Base-by-base conservation (phyloP, 2,113 vertebrate species). In the Coreoperca whiteheadi region DNA sequence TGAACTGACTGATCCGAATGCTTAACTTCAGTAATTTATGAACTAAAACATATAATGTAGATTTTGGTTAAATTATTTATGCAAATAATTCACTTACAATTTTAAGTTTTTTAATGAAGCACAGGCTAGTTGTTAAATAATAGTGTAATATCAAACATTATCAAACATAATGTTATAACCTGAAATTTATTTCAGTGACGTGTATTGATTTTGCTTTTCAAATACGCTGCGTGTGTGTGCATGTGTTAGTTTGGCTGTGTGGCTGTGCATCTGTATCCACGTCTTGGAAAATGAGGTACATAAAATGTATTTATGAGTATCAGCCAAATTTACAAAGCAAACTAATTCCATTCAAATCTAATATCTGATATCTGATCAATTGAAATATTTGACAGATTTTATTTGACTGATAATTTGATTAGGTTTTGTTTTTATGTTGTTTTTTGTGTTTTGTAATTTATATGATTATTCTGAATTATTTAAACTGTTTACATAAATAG, bases 181-280 rank as follows among this genome's bases (percentile, higher is more conserved):
- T 25, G 16, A 56, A 65, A n/a, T 37, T 16, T 37, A 66, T 74
- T 28, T 59, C 6, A 28, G 6, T 18, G 0, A 37, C 41, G 21
- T 59, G 2, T 72, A 57, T 68, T 65, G 61, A 57, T 60, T 68
- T 68, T 53, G n/a, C 25, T 48, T 76, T 54, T 46, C 3, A 60
- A 76, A 25, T 16, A 16, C 28, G 18, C 1, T 60, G 50, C 4
- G 46, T 84, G 61, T 43, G 37, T 76, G 11, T 41, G 46, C 28
- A 32, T 20, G 5, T 37, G 57, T 37, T 43, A n/a, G 18, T 60
- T 16, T 53, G 59, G 1, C 12, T n/a, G 57, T 14, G 34, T 43
- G 39, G 0, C 1, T 23, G 15, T 32, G 30, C 5, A 11, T 66
- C 4, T 74, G 37, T 30, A 9, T n/a, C 15, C 11, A 41, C 46